Evolutionary conservation across 2,797 vertebrate genomes (phyloP).

Genomic region (Falco columbarius): DNA sequence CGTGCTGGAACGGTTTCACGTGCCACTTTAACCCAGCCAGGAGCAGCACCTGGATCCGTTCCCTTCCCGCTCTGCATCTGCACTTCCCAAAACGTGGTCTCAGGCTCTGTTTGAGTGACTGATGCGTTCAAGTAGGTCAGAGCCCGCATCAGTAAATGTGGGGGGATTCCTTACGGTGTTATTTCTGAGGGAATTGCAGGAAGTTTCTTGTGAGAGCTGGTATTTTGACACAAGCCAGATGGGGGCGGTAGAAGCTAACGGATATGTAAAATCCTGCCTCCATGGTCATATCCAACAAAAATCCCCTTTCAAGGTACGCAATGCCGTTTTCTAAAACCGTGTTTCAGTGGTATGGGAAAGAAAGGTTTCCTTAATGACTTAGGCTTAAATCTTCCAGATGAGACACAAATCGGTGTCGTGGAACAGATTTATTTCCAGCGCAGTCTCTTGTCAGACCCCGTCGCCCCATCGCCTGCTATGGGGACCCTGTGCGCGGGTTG

Average conservation of each 20-base stretch:
- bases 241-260: slow-evolving; percentile 58
- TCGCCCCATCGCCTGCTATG: neutral
- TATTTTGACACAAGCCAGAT: neutral
- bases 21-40: neutral
- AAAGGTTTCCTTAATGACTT: neutral
- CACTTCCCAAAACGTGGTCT: neutral
- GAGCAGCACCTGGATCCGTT: neutral
- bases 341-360: neutral
- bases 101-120: neutral
- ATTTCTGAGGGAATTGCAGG: neutral
- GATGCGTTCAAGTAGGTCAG: neutral
- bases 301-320: neutral
- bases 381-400: neutral
- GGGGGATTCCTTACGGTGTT: fast-evolving
- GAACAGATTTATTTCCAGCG: neutral
- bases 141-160: neutral
- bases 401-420: neutral
- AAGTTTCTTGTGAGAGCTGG: neutral
- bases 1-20: neutral
- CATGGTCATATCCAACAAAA: fast-evolving
- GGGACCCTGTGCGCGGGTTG: neutral
- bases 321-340: neutral
- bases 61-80: neutral
- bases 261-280: neutral
- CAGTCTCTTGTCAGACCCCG: neutral